These are phyloP conservation scores for Drosophila phalerata DNA, from an alignment of 2,888 invertebrate genomes.

Conservation along the genomic window DNA sequence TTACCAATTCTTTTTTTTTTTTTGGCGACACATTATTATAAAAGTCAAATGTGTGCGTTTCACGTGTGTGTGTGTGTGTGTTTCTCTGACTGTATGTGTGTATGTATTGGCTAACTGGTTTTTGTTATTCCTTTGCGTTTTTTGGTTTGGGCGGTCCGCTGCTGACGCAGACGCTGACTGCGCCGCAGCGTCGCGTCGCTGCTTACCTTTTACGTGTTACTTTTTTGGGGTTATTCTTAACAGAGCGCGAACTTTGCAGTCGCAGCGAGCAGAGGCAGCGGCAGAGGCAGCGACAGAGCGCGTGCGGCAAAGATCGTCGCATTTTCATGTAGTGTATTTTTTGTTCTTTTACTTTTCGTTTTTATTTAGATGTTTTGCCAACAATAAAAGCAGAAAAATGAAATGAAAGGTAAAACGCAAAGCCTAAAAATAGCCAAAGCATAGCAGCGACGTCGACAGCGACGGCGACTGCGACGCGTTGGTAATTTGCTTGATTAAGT, in stretches of 20 bases:
- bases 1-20: conserved; percentile 40
- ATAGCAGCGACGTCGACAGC: conserved; percentile 36
- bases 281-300: conserved; percentile 10
- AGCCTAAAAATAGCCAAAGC: conserved; percentile 72
- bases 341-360: conserved; percentile 18
- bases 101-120: conserved; percentile 72
- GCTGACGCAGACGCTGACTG: conserved; percentile 27
- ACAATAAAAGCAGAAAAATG: conserved; percentile 50
- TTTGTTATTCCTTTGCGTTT: conserved; percentile 59
- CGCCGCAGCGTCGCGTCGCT: conserved; percentile 49
- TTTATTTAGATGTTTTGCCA: conserved; percentile 64
- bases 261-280: no score
- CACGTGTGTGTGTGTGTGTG: conserved; percentile 18
- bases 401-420: conserved; percentile 68
- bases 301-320: conserved; percentile 46
- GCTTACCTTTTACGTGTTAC: conserved; percentile 72
- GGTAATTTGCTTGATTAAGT: conserved; percentile 78
- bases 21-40: conserved; percentile 45
- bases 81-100: conserved; percentile 19
- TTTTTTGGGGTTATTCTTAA: conserved; percentile 78
- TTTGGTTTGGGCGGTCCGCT: conserved; percentile 48
- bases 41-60: conserved; percentile 44
- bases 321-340: conserved; percentile 66
- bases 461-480: conserved; percentile 59
- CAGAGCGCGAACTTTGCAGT: conserved; percentile 22